Evolutionary conservation across 2,888 invertebrate species (phyloP), one percentile per base, ranked within the genome.

Genomic region (Drosophila sordidapex): DNA sequence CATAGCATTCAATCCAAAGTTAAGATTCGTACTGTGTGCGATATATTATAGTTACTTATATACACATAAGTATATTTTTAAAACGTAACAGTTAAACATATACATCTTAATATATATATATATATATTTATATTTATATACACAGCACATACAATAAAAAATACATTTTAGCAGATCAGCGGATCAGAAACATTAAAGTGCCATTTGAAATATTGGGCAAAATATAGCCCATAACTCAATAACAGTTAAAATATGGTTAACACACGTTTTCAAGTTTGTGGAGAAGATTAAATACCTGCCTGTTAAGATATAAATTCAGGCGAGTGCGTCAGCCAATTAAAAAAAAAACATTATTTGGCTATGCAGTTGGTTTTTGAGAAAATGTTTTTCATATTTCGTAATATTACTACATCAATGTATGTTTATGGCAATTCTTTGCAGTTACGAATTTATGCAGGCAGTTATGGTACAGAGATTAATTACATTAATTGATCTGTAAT

Each of bases 391-490:
- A 59, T 38, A 52, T 11, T 51, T n/a, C 40, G 46, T 46, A 27
- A 54, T 40, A 60, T 46, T 49, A 18, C 21, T 29, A 38, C 36
- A 31, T 46, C 36, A 35, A 21, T 49, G 21, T 60, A 65, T 60
- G 68, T 68, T 72, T 60, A 79, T 65, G 75, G 62, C 62, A 76
- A 61, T 68, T 66, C n/a, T 71, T 71, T 73, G 70, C 73, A 63
- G 79, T 70, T 72, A 83, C 83, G 86, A 83, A 83, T 83, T 83
- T 83, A 83, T 74, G 56, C 81, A 56, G 65, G 46, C 69, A 67
- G 60, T 54, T 27, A 63, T 57, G 54, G 29, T 46, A 78, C 62
- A 63, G 21, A 68, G n/a, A 38, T 38, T 53, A 38, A 3, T 51
- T 15, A 35, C 33, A 60, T 33, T 33, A 25, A 61, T 40, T n/a